Evolutionary conservation across 2,888 invertebrate genomes (phyloP), one percentile per base, ranked within the genome.

Genomic region (Leptodirus hochenwartii): DNA sequence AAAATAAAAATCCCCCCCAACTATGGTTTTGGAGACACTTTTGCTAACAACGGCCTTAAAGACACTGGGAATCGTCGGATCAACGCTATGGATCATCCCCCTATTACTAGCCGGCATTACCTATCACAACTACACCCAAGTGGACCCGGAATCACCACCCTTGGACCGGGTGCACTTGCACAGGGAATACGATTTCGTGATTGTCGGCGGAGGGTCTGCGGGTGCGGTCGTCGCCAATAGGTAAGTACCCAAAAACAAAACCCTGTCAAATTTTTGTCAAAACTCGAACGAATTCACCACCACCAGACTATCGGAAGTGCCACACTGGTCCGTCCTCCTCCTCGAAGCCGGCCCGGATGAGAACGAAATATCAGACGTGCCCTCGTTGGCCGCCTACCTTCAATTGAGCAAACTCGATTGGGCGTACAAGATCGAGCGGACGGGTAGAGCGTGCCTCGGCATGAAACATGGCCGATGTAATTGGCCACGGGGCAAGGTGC

Each of bases 191-290:
- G 87, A 87, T 48, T 85, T 85, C 46, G 62, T 87, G 15, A 65
- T 85, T 2, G 63, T 87, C 4, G 87, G 87, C 3, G 84, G 78
- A 2, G 90, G 90, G 1, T 84, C 85, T 0, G 88, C 88, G 0
- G 88, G 88, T 0, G 84, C 87, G 0, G 88, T 88, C 2, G 68
- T 90, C 2, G 85, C 88, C 5, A n/a, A n/a, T n/a, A n/a, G n/a
- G n/a, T n/a, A n/a, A n/a, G n/a, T n/a, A n/a, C n/a, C n/a, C n/a
- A n/a, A n/a, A n/a, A n/a, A n/a, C n/a, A n/a, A n/a, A n/a, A n/a
- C n/a, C n/a, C 8, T 20, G n/a, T 20, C n/a, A 20, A 9, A 9
- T 20, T 20, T 20, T 9, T 20, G 20, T 20, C n/a, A n/a, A n/a
- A n/a, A n/a, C n/a, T n/a, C n/a, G n/a, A n/a, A n/a, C n/a, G n/a